Conservation (phyloP, 2,888 invertebrate genomes). For the Timandra comae region DNA sequence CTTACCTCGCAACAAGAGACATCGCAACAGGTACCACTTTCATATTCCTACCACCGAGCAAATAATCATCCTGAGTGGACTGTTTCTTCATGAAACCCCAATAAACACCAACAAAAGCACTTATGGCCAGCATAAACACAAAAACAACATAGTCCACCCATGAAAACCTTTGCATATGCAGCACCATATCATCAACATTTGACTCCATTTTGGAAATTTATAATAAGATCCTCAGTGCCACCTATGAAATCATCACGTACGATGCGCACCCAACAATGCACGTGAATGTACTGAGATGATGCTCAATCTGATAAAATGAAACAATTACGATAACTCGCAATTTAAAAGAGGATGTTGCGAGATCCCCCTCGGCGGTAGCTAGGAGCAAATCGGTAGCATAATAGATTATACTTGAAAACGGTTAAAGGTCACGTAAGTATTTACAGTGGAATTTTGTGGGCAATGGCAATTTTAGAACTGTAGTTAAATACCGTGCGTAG, state of each 20-base stretch:
- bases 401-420: constrained; percentile 30
- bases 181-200: constrained; percentile 66
- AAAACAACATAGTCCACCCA: constrained; percentile 88
- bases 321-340: constrained; percentile 77
- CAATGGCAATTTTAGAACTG: too few species aligned
- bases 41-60: constrained; percentile 90
- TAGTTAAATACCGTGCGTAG: too few species aligned
- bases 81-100: constrained; percentile 85
- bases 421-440: constrained; percentile 21
- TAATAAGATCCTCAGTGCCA: not conserved
- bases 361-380: constrained; percentile 58
- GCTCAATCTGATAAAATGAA: constrained; percentile 71
- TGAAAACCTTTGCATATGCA: constrained; percentile 79
- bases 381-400: constrained; percentile 54
- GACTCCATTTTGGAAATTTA: constrained; percentile 39
- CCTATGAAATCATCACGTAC: constrained; percentile 6
- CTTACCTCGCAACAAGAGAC: constrained; percentile 89
- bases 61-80: constrained; percentile 81
- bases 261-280: constrained; percentile 37
- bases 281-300: constrained; percentile 41
- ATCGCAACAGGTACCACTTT: constrained; percentile 88
- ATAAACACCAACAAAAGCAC: constrained; percentile 88
- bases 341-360: constrained; percentile 75
- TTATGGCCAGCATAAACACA: constrained; percentile 83
- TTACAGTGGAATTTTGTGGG: constrained; percentile 16